These are phyloP conservation scores for Drosophila ercepeae DNA, from an alignment of 1,140 invertebrate genomes.

Conservation along the genomic window DNA sequence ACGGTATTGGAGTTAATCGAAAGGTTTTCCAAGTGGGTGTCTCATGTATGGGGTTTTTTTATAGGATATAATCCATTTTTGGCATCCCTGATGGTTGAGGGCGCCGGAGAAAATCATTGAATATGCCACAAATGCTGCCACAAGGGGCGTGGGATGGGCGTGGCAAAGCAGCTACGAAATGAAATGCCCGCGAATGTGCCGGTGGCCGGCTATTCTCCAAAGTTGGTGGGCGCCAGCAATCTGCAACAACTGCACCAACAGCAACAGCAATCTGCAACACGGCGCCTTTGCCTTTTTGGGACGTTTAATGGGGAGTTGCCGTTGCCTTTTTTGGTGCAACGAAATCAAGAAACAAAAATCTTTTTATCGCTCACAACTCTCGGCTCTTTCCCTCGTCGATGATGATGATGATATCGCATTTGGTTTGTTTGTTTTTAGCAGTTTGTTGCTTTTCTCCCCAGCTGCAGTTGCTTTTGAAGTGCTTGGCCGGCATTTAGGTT, in stretches of 20 bases:
- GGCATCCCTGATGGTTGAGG: not conserved
- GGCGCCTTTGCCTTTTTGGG: slow-evolving; percentile 75
- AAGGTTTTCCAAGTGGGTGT: no score
- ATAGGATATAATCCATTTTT: no score
- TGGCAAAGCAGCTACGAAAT: slow-evolving; percentile 61
- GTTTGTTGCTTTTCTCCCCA: slow-evolving; percentile 36
- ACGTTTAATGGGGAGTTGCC: slow-evolving; percentile 78
- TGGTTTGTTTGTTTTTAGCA: slow-evolving; percentile 13
- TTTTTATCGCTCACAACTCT: slow-evolving; percentile 58
- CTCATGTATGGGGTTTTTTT: no score
- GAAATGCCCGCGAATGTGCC: slow-evolving; percentile 57
- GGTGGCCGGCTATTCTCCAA: slow-evolving; percentile 54
- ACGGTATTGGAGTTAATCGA: no score
- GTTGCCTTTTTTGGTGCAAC: slow-evolving; percentile 80
- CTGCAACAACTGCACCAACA: slow-evolving; percentile 31
- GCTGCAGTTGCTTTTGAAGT: slow-evolving; percentile 48
- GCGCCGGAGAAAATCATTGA: slow-evolving; percentile 65
- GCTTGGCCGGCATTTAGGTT: slow-evolving; percentile 30
- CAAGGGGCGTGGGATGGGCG: slow-evolving; percentile 58
- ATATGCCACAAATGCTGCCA: slow-evolving; percentile 57
- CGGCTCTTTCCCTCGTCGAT: slow-evolving; percentile 6
- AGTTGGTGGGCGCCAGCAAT: slow-evolving; percentile 68
- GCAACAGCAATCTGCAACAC: slow-evolving; percentile 36
- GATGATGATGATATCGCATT: slow-evolving; percentile 44
- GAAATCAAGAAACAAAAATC: slow-evolving; percentile 77